These are phyloP conservation scores for Leucophenga varia DNA, from an alignment of 1,140 invertebrate species.

Conservation along the genomic window DNA sequence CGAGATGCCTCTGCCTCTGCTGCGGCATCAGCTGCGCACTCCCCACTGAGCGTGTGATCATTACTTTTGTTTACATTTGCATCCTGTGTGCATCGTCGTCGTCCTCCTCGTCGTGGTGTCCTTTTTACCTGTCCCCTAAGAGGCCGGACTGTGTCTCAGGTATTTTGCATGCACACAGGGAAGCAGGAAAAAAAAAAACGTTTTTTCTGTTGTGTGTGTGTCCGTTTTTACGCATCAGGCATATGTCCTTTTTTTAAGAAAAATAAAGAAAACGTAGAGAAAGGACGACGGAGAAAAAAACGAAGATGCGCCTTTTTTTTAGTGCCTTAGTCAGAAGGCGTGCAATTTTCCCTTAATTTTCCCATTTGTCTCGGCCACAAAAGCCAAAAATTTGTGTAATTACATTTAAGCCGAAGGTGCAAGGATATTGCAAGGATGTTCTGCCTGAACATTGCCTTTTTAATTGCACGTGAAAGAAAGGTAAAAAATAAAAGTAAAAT, in stretches of 20 bases:
- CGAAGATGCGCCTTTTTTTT: slow-evolving; percentile 16
- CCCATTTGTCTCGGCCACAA: slow-evolving; percentile 31
- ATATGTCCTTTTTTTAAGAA: slow-evolving; percentile 20
- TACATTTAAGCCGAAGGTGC: slow-evolving; percentile 34
- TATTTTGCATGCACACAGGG: too few relatives aligned
- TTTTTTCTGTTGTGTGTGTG: too few relatives aligned
- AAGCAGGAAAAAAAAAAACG: too few relatives aligned
- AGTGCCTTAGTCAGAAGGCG: slow-evolving; percentile 5
- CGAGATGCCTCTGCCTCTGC: slow-evolving; percentile 18
- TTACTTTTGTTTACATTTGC: slow-evolving; percentile 41
- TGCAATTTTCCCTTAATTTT: slow-evolving; percentile 20
- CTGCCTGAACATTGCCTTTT: slow-evolving; percentile 19
- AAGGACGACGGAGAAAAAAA: slow-evolving; percentile 11
- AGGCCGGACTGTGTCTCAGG: slow-evolving; percentile 18
- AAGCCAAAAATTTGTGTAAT: slow-evolving; percentile 45
- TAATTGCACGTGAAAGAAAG: slow-evolving; percentile 19
- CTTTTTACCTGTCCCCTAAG: slow-evolving; percentile 22
- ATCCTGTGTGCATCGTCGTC: slow-evolving; percentile 27
- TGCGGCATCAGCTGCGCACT: slow-evolving; percentile 27
- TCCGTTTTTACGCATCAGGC: slow-evolving; percentile 4
- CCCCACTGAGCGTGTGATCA: slow-evolving; percentile 47
- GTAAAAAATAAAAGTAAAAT: not conserved
- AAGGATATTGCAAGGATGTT: slow-evolving; percentile 11
- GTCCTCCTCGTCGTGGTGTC: slow-evolving; percentile 17
- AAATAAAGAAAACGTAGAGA: not conserved